phyloP scores from a whole-genome alignment of 2,113 vertebrate genomes.

The Caretta caretta region DNA sequence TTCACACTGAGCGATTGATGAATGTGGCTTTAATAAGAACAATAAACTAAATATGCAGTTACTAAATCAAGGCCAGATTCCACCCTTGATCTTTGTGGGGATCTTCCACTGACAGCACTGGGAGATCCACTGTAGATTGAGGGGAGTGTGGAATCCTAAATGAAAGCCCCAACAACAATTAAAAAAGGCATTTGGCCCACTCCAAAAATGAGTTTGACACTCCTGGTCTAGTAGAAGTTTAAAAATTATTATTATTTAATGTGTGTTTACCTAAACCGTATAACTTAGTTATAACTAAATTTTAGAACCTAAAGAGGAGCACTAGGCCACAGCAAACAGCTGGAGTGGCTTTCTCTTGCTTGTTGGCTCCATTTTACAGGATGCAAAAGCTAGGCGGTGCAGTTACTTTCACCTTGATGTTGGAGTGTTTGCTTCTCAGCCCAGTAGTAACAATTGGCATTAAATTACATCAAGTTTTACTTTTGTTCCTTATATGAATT shows the following conservation, averaged over 20 bases:
- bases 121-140: background rate
- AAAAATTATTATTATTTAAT: background rate
- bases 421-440: background rate
- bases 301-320: background rate
- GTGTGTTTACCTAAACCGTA: background rate
- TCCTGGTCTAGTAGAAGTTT: background rate
- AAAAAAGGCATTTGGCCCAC: background rate
- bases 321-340: background rate
- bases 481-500: constrained; percentile 4
- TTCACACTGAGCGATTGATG: background rate
- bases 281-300: background rate
- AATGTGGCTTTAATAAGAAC: background rate
- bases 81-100: background rate
- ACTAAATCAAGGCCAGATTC: background rate
- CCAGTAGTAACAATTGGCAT: background rate
- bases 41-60: background rate
- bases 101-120: background rate
- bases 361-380: background rate
- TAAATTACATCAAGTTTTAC: background rate
- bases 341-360: background rate
- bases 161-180: background rate
- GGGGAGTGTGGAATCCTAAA: background rate
- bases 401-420: background rate
- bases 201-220: background rate
- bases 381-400: background rate